Evolutionary conservation across 2,797 vertebrate genomes (phyloP), one percentile per base, ranked within the genome.

Genomic region (Phoeniculus purpureus): DNA sequence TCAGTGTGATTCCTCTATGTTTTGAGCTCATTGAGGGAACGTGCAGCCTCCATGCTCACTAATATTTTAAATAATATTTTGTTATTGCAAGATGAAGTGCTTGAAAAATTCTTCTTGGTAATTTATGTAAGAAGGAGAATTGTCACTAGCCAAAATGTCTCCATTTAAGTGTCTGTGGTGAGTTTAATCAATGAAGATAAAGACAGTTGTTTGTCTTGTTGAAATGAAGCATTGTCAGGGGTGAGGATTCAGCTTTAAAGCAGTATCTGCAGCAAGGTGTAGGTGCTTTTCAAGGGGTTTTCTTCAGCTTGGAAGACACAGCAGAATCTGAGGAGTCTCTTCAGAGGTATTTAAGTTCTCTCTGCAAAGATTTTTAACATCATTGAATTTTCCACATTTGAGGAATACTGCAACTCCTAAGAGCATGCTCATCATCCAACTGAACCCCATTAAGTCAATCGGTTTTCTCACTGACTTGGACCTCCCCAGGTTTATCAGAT

Each of bases 51-150:
- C 56, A 15, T 15, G 55, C 51, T 74, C 59, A 73, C 17, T 21
- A 74, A 26, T 72, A 90, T 58, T 26, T 73, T 54, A 58, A 83
- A 12, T 21, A 62, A 31, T 22, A 67, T 22, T 7, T 18, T 52
- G 89, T 85, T 70, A 85, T 7, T 82, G 61, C 68, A 18, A 25
- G 80, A 71, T 55, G 82, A 85, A 73, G 25, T 5, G 3, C 68
- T 47, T 31, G 6, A 52, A 56, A 81, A 68, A 60, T 87, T 92
- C 62, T 47, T 89, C 59, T 22, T 3, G 45, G 40, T 45, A 34
- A 71, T 87, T 85, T 29, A 87, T 20, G 40, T 18, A 74, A 93
- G 89, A 95, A 77, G 31, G 50, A 67, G 70, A 82, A 59, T 45
- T 87, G 48, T 65, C 81, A 62, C 43, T 17, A 67, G 81, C 15